Conservation (phyloP, 2,888 invertebrate genomes). For the Entomobrya multifasciata region DNA sequence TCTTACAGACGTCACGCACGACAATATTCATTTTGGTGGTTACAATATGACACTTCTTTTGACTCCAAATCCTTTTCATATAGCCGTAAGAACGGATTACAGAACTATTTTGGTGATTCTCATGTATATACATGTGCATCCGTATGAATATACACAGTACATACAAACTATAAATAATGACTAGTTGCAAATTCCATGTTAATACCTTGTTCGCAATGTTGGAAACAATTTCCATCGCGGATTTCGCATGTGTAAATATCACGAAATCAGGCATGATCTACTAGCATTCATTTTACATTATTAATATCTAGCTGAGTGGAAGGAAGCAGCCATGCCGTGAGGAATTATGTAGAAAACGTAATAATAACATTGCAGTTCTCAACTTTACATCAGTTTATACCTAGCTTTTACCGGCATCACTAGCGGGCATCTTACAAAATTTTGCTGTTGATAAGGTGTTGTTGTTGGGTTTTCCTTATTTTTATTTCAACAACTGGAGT, state of each 20-base stretch:
- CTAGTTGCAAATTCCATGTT: background rate
- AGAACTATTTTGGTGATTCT: too few species aligned
- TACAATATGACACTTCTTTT: too few species aligned
- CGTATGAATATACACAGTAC: too few species aligned
- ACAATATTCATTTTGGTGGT: too few species aligned
- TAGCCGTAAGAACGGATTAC: too few species aligned
- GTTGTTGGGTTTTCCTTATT: background rate
- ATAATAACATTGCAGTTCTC: background rate
- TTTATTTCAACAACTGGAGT: background rate
- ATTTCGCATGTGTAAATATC: constrained; percentile 54
- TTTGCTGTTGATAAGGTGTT: too few species aligned
- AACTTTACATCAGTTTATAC: background rate
- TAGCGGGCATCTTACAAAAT: too few species aligned
- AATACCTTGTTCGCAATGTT: background rate
- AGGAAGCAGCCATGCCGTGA: constrained; percentile 15
- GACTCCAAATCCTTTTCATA: too few species aligned
- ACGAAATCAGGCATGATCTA: constrained; percentile 46
- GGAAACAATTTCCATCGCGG: background rate
- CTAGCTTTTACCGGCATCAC: background rate
- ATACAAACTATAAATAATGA: background rate
- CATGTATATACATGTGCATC: too few species aligned
- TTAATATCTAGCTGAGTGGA: background rate
- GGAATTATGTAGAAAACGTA: background rate
- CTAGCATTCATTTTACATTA: constrained; percentile 7
- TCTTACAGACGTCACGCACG: too few species aligned